Evolutionary conservation across 2,113 vertebrate genomes (phyloP), one percentile per base, ranked within the genome.

Genomic region (Saccopteryx leptura): DNA sequence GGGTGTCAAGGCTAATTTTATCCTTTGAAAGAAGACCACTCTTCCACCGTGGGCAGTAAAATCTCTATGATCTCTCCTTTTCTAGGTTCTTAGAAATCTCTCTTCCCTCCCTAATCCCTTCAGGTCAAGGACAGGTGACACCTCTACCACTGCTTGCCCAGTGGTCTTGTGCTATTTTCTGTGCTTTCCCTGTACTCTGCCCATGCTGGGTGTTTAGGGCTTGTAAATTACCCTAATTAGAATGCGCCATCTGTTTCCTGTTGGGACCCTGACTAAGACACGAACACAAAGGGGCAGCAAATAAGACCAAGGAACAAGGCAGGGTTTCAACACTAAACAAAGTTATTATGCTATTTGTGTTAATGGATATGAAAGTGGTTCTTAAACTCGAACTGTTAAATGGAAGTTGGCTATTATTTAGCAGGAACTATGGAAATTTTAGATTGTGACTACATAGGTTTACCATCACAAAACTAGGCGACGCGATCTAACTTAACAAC

Each of bases 1-100:
- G 50, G 50, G 26, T 93, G 26, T 92, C 75, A 87, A 83, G 78
- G 58, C 28, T 79, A 81, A 66, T 52, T 93, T 65, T 86, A 19
- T 31, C 8, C 33, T 9, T 33, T 66, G 71, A 66, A 82, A 88
- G 39, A 75, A 63, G 66, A 48, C 12, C 18, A 82, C 13, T 86
- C 69, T 39, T 92, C 24, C 31, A 74, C 52, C 26, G 31, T 66
- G 50, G 31, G 71, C 58, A 87, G 15, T 69, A 63, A 74, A 9
- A 87, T n/a, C 18, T 74, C 12, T 7, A 6, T 26, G 31, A 81
- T 65, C 21, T 76, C 52, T 84, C n/a, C 79, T 80, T 81, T 63
- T 61, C 50, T 48, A 28, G 6, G 12, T 82, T 94, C n/a, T 63
- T 39, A 89, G 68, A 86, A 93, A 92, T 8, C 21, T 65, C 69